A percentile compares a stretch with the other conserved stretches of the same genome.
These are phyloP conservation scores for Vanacampus margaritifer DNA, from an alignment of 2,113 vertebrate species.

Conservation along the genomic window DNA sequence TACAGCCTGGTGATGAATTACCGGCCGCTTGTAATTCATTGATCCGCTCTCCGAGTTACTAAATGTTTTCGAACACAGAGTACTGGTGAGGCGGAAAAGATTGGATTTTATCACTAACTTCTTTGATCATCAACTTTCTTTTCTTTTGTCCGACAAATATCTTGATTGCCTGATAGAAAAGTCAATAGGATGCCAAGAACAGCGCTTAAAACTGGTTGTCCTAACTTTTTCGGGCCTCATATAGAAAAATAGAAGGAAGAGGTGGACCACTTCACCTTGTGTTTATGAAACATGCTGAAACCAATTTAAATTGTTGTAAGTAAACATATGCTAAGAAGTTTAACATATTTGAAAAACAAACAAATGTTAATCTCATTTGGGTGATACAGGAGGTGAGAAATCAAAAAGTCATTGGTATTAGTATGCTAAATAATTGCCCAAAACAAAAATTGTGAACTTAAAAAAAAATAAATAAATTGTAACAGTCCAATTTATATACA, in stretches of 20 bases:
- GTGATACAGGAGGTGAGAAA: neutral
- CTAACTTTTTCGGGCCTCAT: too few species aligned
- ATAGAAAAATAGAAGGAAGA: too few species aligned
- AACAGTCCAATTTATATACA: too few species aligned
- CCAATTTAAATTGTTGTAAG: too few species aligned
- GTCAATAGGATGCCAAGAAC: neutral
- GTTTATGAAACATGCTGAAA: too few species aligned
- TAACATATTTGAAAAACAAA: too few species aligned
- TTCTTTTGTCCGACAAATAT: slow-evolving; percentile 17
- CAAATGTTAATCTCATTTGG: too few species aligned
- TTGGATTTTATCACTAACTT: neutral
- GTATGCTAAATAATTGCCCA: too few species aligned
- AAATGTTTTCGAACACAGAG: slow-evolving; percentile 35
- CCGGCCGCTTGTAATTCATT: slow-evolving; percentile 62
- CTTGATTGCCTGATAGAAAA: slow-evolving; percentile 35
- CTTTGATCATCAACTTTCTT: slow-evolving; percentile 25
- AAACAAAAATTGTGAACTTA: too few species aligned
- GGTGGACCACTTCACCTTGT: too few species aligned
- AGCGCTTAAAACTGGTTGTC: neutral
- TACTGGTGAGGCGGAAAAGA: slow-evolving; percentile 10
- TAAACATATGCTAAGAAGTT: too few species aligned
- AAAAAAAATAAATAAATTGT: too few species aligned
- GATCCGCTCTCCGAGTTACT: slow-evolving; percentile 29
- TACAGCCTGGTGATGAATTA: slow-evolving; percentile 60
- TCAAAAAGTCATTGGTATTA: neutral